phyloP scores from a whole-genome alignment of 2,113 vertebrate genomes.

The Heterotilapia buettikoferi region DNA sequence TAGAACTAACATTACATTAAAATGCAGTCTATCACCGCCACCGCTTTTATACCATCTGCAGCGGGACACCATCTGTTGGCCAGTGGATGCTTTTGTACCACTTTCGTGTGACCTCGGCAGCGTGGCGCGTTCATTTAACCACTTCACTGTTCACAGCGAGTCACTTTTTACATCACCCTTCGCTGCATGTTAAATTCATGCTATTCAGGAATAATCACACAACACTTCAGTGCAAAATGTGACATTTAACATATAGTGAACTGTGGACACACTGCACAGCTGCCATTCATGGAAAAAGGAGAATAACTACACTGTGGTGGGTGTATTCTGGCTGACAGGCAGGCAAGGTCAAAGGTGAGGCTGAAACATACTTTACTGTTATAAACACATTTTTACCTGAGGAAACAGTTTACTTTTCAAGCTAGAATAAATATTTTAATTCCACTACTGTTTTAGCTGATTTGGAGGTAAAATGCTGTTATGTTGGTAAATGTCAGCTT shows the following conservation, averaged over 20 bases:
- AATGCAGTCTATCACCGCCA: not conserved
- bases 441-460: not conserved
- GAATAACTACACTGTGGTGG: not conserved
- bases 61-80: not conserved
- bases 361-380: not conserved
- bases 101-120: not conserved
- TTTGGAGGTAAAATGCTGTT: not conserved
- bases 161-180: not conserved
- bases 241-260: not conserved
- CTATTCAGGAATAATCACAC: not conserved
- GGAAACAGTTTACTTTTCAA: not conserved
- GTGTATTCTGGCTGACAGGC: not conserved
- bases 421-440: not conserved
- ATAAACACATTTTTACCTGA: not conserved
- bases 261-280: not conserved
- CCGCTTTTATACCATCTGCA: not conserved
- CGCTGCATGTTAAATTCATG: not conserved
- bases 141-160: not conserved
- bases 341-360: not conserved
- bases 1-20: not conserved
- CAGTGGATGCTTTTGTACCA: not conserved
- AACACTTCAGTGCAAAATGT: not conserved
- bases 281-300: not conserved
- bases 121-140: not conserved
- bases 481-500: conserved; percentile 27